These are phyloP conservation scores for Macrotus californicus DNA, from an alignment of 2,113 vertebrate genomes.

Conservation along the genomic window DNA sequence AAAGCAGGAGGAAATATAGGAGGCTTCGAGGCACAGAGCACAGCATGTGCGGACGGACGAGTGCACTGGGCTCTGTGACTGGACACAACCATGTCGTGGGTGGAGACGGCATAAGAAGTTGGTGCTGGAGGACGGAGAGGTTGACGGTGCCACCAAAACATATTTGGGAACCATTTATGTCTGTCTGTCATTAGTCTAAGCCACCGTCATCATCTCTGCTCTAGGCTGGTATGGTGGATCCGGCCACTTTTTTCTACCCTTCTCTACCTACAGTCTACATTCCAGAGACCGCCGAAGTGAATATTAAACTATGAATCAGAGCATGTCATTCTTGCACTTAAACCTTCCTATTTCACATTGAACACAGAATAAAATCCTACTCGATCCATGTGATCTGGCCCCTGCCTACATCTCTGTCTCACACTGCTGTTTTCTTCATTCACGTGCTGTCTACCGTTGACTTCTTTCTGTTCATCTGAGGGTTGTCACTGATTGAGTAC, in stretches of 20 bases:
- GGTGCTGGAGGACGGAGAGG: neutral
- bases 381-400: rapidly evolving
- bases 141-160: neutral
- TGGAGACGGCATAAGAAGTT: neutral
- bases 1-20: neutral
- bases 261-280: neutral
- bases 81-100: neutral
- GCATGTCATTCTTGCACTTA: neutral
- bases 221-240: neutral
- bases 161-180: neutral
- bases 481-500: neutral
- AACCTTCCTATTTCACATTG: neutral
- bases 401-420: neutral
- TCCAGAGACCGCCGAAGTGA: neutral
- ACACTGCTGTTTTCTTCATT: neutral
- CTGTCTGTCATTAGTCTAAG: neutral
- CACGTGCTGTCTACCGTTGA: neutral
- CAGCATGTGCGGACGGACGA: neutral
- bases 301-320: neutral
- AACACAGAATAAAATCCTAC: neutral
- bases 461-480: neutral
- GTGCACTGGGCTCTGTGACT: neutral
- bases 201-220: neutral
- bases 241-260: neutral
- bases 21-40: neutral